These are phyloP conservation scores for Chrysolina haemoptera DNA, from an alignment of 2,888 invertebrate genomes.

Conservation along the genomic window DNA sequence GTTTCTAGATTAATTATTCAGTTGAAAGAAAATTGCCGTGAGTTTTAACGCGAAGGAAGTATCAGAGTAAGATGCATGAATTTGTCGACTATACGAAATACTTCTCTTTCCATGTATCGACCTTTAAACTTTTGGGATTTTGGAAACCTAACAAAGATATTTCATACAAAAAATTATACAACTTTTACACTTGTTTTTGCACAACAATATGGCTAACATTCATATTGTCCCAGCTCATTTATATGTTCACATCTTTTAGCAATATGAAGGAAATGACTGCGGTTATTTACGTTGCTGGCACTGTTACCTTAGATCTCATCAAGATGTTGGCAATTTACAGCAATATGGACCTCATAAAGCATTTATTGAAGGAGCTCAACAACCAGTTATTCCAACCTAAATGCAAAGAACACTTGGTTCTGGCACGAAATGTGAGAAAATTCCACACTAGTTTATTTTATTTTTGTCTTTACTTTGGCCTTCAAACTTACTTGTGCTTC, in stretches of 20 bases:
- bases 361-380: constrained; percentile 27
- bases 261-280: constrained; percentile 31
- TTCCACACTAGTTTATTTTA: constrained; percentile 23
- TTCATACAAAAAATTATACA: constrained; percentile 28
- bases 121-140: constrained; percentile 33
- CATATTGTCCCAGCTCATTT: constrained; percentile 27
- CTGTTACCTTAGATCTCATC: constrained; percentile 30
- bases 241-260: constrained; percentile 12
- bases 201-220: constrained; percentile 31
- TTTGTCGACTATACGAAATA: constrained; percentile 5
- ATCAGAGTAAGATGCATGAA: background rate
- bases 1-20: background rate
- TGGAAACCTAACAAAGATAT: constrained; percentile 37
- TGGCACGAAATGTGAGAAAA: constrained; percentile 16
- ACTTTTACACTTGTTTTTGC: constrained; percentile 31
- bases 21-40: background rate
- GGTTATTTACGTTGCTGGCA: constrained; percentile 29
- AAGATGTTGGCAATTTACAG: constrained; percentile 30
- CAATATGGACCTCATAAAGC: constrained; percentile 34
- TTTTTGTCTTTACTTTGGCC: constrained; percentile 17
- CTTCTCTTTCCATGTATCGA: constrained; percentile 12
- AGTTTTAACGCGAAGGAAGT: too few species aligned
- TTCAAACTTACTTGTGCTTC: constrained; percentile 27
- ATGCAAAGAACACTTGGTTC: background rate
- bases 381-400: constrained; percentile 23